A percentile compares a stretch with the other conserved stretches of the same genome.
phyloP scores from a whole-genome alignment of 2,888 invertebrate genomes.

The Macrophya annulata region DNA sequence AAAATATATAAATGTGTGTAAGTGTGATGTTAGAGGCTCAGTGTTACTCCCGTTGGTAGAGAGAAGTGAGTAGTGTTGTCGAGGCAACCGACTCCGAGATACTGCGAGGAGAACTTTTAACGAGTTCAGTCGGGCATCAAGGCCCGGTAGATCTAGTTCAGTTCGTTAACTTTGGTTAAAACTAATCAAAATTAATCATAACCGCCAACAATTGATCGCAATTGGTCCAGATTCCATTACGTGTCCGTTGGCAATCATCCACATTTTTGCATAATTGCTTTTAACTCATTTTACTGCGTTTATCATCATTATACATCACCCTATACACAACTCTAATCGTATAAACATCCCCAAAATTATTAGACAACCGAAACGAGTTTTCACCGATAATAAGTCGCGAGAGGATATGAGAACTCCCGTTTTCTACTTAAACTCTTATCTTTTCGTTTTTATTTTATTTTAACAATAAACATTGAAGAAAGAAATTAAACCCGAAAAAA shows the following conservation, averaged over 20 bases:
- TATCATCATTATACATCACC: background rate
- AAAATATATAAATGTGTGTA: constrained; percentile 79
- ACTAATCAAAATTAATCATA: constrained; percentile 79
- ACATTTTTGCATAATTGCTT: constrained; percentile 58
- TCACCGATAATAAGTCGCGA: too few relatives aligned
- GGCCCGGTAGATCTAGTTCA: constrained; percentile 72
- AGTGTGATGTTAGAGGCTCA: constrained; percentile 76
- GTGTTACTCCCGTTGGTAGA: constrained; percentile 64
- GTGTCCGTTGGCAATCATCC: constrained; percentile 59
- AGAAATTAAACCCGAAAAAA: background rate
- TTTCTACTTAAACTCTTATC: too few relatives aligned
- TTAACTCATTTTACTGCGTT: constrained; percentile 42
- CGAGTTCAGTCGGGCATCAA: constrained; percentile 71
- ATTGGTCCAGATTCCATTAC: constrained; percentile 77
- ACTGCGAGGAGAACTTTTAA: constrained; percentile 35
- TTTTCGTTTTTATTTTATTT: too few relatives aligned
- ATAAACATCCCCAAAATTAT: background rate
- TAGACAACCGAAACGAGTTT: too few relatives aligned
- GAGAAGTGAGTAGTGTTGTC: constrained; percentile 45
- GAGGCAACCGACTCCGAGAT: constrained; percentile 46
- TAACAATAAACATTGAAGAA: background rate
- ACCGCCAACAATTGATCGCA: constrained; percentile 78
- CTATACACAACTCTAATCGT: background rate
- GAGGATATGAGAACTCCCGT: too few relatives aligned
- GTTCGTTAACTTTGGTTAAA: constrained; percentile 76